Evolutionary conservation across 2,113 vertebrate species (phyloP).

Genomic region (Anser cygnoides): DNA sequence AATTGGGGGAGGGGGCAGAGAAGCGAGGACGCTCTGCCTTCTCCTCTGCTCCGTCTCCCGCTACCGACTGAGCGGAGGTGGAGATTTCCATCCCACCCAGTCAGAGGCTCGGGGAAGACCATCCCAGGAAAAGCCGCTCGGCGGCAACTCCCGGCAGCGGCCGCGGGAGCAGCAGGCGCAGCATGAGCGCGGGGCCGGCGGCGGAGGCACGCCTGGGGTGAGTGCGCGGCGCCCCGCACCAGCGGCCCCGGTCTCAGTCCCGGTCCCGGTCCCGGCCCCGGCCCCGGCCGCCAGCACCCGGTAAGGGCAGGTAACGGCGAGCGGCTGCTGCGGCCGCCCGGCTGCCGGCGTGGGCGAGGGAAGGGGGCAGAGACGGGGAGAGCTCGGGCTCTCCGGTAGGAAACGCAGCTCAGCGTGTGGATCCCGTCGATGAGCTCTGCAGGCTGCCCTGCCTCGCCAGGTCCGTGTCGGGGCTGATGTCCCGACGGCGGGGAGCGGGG

Average conservation of each 20-base stretch:
- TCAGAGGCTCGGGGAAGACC: slow-evolving; percentile 73
- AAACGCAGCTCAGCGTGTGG: not conserved
- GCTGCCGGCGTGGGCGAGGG: not conserved
- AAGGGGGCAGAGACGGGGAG: accelerated
- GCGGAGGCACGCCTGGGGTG: not conserved
- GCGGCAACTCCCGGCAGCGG: not conserved
- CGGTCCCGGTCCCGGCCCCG: not conserved
- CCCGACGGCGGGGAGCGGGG: not conserved
- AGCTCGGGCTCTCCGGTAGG: not conserved
- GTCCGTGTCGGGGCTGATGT: not conserved
- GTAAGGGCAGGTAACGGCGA: not conserved
- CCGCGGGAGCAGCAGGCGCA: not conserved
- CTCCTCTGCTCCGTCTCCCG: slow-evolving; percentile 18
- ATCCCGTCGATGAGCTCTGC: accelerated
- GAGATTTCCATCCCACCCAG: slow-evolving; percentile 85
- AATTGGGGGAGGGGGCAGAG: slow-evolving; percentile 42
- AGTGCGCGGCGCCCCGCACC: not conserved
- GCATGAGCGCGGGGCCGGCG: not conserved
- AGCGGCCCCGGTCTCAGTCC: no score
- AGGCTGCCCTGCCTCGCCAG: not conserved
- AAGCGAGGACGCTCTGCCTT: slow-evolving; percentile 60
- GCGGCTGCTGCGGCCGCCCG: not conserved
- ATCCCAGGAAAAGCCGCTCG: slow-evolving; percentile 76
- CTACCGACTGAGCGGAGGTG: slow-evolving; percentile 79
- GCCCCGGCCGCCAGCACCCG: not conserved